Evolutionary conservation across 2,113 vertebrate genomes (phyloP).

Genomic region (Excalfactoria chinensis): DNA sequence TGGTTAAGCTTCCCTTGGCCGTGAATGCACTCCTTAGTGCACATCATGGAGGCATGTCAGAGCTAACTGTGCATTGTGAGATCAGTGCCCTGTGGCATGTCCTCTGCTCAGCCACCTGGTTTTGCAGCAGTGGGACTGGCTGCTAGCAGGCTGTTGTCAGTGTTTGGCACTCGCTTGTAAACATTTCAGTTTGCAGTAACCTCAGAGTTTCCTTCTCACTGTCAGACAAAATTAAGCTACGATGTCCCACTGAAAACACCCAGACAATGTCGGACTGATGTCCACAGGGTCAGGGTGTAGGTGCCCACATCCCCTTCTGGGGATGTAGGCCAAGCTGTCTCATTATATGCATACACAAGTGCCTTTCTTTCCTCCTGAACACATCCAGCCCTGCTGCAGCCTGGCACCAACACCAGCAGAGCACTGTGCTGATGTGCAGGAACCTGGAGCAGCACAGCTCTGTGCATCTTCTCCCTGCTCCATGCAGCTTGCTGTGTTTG

Average conservation of each 20-base stretch:
- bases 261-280: fast-evolving
- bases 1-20: slow-evolving; percentile 7
- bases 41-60: neutral
- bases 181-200: slow-evolving; percentile 14
- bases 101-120: neutral
- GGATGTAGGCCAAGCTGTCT: neutral
- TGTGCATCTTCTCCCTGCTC: neutral
- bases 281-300: neutral
- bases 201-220: slow-evolving; percentile 27
- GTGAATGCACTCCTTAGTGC: neutral
- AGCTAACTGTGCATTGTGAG: neutral
- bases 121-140: neutral
- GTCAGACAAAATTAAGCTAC: slow-evolving; percentile 42
- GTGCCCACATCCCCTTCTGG: neutral
- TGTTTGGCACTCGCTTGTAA: neutral
- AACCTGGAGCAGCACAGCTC: neutral
- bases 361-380: neutral
- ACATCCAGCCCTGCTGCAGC: neutral
- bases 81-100: slow-evolving; percentile 2
- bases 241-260: neutral
- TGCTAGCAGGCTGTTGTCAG: neutral
- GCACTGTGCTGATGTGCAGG: no score
- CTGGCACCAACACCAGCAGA: neutral
- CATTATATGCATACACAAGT: no score
- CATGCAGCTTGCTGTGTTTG: neutral